These are phyloP conservation scores for Tortrix viridana DNA, from an alignment of 2,888 invertebrate species.

Conservation along the genomic window DNA sequence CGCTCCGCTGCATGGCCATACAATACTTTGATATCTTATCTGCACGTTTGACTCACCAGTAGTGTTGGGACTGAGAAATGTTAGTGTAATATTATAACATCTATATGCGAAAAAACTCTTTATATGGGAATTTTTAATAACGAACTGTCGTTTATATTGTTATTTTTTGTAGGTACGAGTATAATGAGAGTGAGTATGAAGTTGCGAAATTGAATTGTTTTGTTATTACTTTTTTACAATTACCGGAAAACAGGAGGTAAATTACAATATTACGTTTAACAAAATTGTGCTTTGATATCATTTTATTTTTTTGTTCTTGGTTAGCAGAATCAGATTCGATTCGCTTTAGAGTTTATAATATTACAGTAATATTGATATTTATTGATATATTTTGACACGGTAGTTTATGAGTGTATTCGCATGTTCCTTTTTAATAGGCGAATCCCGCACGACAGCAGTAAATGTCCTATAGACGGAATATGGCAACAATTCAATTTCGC, in stretches of 20 bases:
- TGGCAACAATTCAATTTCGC: slow-evolving; percentile 83
- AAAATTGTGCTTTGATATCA: slow-evolving; percentile 30
- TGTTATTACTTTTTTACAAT: slow-evolving; percentile 20
- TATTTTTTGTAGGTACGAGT: slow-evolving; percentile 1
- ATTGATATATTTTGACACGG: slow-evolving; percentile 58
- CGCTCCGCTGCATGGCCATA: slow-evolving; percentile 72
- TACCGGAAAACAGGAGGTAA: slow-evolving; percentile 12
- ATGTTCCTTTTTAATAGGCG: slow-evolving; percentile 67
- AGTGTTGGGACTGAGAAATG: slow-evolving; percentile 50
- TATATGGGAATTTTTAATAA: slow-evolving; percentile 8
- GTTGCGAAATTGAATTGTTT: slow-evolving; percentile 61
- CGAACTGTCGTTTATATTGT: slow-evolving; percentile 2
- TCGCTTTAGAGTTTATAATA: slow-evolving; percentile 57
- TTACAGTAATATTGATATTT: slow-evolving; percentile 39
- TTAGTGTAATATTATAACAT: slow-evolving; percentile 37
- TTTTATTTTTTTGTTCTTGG: slow-evolving; percentile 42
- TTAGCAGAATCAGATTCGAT: slow-evolving; percentile 47
- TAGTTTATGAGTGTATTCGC: slow-evolving; percentile 74
- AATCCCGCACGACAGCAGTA: slow-evolving; percentile 70
- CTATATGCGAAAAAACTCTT: slow-evolving; percentile 12
- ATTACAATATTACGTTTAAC: slow-evolving; percentile 8
- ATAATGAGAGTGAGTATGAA: slow-evolving; percentile 36
- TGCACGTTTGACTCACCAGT: slow-evolving; percentile 70
- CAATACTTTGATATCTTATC: slow-evolving; percentile 50
- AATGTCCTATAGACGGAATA: slow-evolving; percentile 76